These are phyloP conservation scores for Glaucopsyche alexis DNA, from an alignment of 2,888 invertebrate genomes.

Conservation along the genomic window DNA sequence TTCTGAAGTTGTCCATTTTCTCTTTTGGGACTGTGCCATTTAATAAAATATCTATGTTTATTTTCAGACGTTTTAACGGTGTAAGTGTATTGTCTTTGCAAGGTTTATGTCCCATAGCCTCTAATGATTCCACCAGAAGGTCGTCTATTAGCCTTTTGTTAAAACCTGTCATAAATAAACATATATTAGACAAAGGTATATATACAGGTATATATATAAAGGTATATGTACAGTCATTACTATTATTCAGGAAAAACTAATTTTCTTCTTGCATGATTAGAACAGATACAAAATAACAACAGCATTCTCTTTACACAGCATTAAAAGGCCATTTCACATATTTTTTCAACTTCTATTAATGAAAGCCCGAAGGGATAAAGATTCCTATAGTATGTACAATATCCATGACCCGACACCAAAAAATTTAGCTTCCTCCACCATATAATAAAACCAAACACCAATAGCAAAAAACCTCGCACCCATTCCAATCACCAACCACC, in stretches of 20 bases:
- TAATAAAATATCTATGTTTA: constrained; percentile 88
- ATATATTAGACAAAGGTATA: constrained; percentile 38
- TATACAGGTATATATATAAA: no score
- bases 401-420: neutral
- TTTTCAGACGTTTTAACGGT: constrained; percentile 83
- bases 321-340: neutral
- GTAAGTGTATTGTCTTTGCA: constrained; percentile 79
- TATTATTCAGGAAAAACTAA: neutral
- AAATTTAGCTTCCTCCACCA: constrained; percentile 30
- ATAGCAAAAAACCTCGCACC: constrained; percentile 20
- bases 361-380: neutral
- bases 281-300: neutral
- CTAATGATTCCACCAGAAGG: constrained; percentile 87
- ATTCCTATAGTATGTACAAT: neutral
- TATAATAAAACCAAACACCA: constrained; percentile 14
- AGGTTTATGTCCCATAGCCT: constrained; percentile 85
- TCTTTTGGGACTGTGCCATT: constrained; percentile 90
- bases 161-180: constrained; percentile 64
- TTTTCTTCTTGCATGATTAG: neutral
- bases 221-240: constrained; percentile 33
- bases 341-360: neutral
- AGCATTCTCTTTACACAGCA: constrained; percentile 4
- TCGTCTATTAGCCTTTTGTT: constrained; percentile 89
- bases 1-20: constrained; percentile 87
- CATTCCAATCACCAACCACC: constrained; percentile 57